A percentile compares a stretch with the other conserved stretches of the same genome.
These are phyloP conservation scores for Henricia sp. DNA, from an alignment of 53 echinoderm and acorn worm genomes.

Conservation along the genomic window DNA sequence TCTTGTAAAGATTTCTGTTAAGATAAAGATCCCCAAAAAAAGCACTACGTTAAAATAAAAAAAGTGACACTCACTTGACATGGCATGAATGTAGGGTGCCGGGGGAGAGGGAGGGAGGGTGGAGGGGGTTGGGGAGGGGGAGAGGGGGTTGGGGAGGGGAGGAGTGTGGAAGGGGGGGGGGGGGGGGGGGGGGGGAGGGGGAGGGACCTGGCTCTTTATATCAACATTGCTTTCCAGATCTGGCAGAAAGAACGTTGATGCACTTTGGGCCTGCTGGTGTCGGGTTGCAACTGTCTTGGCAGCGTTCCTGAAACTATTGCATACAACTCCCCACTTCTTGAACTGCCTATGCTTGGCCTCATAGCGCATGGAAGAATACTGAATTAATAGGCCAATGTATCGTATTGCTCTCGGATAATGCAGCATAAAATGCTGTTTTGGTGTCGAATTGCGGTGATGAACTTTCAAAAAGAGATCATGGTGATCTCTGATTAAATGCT, in stretches of 20 bases:
- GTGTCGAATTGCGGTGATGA: constrained; percentile 38
- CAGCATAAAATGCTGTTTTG: constrained; percentile 67
- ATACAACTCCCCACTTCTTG: constrained; percentile 56
- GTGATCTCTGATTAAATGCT: constrained; percentile 61
- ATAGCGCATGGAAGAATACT: constrained; percentile 44
- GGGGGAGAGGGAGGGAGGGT: neutral
- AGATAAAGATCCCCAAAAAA: too few relatives aligned
- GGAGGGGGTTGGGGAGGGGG: neutral
- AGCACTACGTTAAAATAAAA: neutral
- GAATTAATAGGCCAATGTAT: constrained; percentile 20
- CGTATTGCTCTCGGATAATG: constrained; percentile 53
- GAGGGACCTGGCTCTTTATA: constrained; percentile 17
- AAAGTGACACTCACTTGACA: neutral
- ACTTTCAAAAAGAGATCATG: constrained; percentile 36
- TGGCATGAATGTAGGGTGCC: neutral
- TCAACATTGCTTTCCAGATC: constrained; percentile 23
- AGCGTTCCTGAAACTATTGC: constrained; percentile 53
- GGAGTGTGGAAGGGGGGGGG: neutral
- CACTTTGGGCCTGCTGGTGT: constrained; percentile 52
- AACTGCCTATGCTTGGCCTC: constrained; percentile 65
- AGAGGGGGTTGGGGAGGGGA: neutral
- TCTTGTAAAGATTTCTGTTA: too few relatives aligned
- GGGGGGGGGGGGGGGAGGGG: neutral
- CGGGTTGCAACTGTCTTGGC: constrained; percentile 52
- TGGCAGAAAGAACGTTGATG: neutral